These are phyloP conservation scores for Ptychodera flava DNA, from an alignment of 35 echinoderm and acorn worm species.

Conservation along the genomic window DNA sequence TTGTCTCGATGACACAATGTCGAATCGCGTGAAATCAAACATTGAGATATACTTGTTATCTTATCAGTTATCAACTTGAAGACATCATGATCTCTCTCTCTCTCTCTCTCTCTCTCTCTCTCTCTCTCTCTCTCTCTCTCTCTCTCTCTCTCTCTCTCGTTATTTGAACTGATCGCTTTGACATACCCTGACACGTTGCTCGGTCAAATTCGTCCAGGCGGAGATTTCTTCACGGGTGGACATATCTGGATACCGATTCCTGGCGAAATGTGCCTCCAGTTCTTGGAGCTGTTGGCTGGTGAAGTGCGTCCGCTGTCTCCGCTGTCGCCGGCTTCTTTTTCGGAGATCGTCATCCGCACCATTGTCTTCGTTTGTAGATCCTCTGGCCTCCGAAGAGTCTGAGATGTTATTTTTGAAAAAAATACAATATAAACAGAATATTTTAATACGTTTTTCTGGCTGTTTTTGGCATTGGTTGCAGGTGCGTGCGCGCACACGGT, in stretches of 20 bases:
- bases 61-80: too few relatives aligned
- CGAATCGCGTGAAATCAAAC: not conserved
- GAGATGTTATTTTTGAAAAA: not conserved
- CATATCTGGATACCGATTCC: slow-evolving; percentile 96
- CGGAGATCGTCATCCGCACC: not conserved
- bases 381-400: not conserved
- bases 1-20: not conserved
- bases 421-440: not conserved
- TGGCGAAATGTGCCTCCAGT: slow-evolving; percentile 90
- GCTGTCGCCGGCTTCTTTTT: slow-evolving; percentile 37
- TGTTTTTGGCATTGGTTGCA: too few relatives aligned
- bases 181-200: slow-evolving; percentile 89
- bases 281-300: slow-evolving; percentile 97
- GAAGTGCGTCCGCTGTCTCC: slow-evolving; percentile 93
- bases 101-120: too few relatives aligned
- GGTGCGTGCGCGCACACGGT: too few relatives aligned
- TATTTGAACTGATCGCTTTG: too few relatives aligned
- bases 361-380: not conserved
- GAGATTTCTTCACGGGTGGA: slow-evolving; percentile 96
- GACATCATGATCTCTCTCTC: too few relatives aligned
- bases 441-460: too few relatives aligned
- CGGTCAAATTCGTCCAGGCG: slow-evolving; percentile 94
- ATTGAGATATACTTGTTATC: too few relatives aligned
- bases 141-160: too few relatives aligned
- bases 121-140: too few relatives aligned